These are phyloP conservation scores for Silurus aristotelis DNA, from an alignment of 2,797 vertebrate species.

Conservation along the genomic window DNA sequence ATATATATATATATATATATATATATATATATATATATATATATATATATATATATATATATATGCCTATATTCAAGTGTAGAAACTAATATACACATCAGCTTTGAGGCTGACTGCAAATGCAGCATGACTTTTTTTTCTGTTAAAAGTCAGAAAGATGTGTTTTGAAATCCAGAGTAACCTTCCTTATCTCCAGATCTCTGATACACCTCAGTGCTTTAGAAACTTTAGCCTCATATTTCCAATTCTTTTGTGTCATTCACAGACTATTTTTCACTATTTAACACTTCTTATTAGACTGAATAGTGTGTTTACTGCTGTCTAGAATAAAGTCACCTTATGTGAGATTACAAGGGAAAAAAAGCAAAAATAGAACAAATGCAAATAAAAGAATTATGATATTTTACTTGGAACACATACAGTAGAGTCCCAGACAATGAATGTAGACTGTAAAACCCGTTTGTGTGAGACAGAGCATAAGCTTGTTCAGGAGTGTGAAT, in stretches of 20 bases:
- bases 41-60: neutral
- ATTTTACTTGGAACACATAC: conserved; percentile 5
- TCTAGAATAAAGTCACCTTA: neutral
- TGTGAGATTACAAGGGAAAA: neutral
- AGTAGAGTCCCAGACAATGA: neutral
- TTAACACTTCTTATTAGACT: conserved; percentile 8
- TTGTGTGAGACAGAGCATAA: conserved; percentile 6
- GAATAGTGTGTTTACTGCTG: conserved; percentile 19
- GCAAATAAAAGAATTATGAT: neutral
- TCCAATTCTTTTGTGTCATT: conserved; percentile 9
- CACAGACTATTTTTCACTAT: neutral
- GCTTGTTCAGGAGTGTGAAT: conserved; percentile 38
- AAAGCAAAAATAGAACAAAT: conserved; percentile 3
- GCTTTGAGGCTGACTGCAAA: neutral
- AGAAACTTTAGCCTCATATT: conserved; percentile 11
- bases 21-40: neutral
- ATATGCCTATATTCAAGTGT: neutral
- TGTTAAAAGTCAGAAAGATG: neutral
- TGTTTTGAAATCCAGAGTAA: conserved; percentile 29
- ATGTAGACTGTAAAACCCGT: neutral
- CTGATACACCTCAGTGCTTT: neutral
- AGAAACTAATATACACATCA: neutral
- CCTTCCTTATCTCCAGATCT: conserved; percentile 2
- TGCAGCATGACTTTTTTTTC: conserved; percentile 1
- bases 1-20: neutral